These are phyloP conservation scores for Lepus townsendii DNA, from an alignment of 2,797 vertebrate genomes.

Conservation along the genomic window DNA sequence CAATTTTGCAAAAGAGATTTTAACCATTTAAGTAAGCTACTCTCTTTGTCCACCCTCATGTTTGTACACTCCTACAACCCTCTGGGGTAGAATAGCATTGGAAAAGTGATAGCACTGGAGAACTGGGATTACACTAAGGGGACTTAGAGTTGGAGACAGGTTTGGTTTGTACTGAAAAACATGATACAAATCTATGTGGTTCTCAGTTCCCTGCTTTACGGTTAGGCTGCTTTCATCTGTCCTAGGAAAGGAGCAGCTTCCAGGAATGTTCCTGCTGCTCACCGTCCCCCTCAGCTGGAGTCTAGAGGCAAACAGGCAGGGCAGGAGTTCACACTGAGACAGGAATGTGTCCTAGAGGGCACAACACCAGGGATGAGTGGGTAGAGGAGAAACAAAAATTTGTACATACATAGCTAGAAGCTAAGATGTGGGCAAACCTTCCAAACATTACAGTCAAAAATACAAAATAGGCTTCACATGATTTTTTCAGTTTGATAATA, in stretches of 20 bases:
- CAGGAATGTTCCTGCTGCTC: not conserved
- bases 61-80: not conserved
- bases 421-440: not conserved
- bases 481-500: not conserved
- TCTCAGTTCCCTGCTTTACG: not conserved
- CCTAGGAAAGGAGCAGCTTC: not conserved
- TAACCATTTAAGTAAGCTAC: not conserved
- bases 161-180: not conserved
- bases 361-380: not conserved
- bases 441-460: not conserved
- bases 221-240: not conserved
- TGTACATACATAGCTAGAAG: not conserved
- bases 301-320: not conserved
- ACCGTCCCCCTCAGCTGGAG: not conserved
- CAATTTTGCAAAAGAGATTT: not conserved
- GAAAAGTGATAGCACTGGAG: not conserved
- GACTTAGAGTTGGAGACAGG: not conserved
- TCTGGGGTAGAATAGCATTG: not conserved
- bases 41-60: not conserved
- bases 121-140: rapidly evolving
- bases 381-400: not conserved
- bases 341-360: not conserved
- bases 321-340: not conserved
- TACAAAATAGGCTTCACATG: not conserved
- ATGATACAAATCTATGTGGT: not conserved